Evolutionary conservation across 92 coral and sea anemone species (phyloP), one percentile per base, ranked within the genome.

Genomic region (Epizoanthus illoricatus): DNA sequence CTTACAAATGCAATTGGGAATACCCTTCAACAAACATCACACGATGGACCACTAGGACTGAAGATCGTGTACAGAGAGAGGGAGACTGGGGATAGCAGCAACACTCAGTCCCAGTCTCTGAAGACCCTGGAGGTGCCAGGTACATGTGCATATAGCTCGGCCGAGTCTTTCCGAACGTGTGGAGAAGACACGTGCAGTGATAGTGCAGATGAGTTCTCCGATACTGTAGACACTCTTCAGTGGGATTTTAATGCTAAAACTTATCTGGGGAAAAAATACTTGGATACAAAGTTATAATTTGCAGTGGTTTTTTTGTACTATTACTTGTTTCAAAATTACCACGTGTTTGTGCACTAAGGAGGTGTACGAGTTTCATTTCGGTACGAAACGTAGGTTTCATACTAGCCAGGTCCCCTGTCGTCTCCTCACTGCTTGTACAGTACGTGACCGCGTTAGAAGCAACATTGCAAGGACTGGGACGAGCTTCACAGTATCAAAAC

Each of bases 171-270:
- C 82, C 57, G 71, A 63, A 78, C 82, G 47, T 78, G 82, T 45
- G 82, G 82, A 58, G 82, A 78, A 63, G 82, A 78, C 47, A 78
- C 82, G 47, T 78, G 82, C 52, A 78, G 82, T 19, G 82, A 78
- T 43, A 78, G 82, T 63, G 82, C 60, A 41, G 82, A 78, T 4
- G 82, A 78, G 69, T 78, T 78, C n/a, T 56, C 82, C 17, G 82
- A 78, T 24, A 62, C 71, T 23, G 42, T 78, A 63, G 82, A 78
- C 28, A 78, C 43, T 39, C 71, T 78, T 61, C 40, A 52, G 56
- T 9, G 71, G 23, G 71, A 78, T 63, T 78, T 19, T 7, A 78
- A 2, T 63, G 71, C 82, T 17, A 78, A 78, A 28, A 5, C 82
- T 6, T 63, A 78, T 78, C 42, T 78, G 71, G 82, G 82, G 49